These are phyloP conservation scores for Microhierax caerulescens DNA, from an alignment of 2,797 vertebrate genomes.

Conservation along the genomic window DNA sequence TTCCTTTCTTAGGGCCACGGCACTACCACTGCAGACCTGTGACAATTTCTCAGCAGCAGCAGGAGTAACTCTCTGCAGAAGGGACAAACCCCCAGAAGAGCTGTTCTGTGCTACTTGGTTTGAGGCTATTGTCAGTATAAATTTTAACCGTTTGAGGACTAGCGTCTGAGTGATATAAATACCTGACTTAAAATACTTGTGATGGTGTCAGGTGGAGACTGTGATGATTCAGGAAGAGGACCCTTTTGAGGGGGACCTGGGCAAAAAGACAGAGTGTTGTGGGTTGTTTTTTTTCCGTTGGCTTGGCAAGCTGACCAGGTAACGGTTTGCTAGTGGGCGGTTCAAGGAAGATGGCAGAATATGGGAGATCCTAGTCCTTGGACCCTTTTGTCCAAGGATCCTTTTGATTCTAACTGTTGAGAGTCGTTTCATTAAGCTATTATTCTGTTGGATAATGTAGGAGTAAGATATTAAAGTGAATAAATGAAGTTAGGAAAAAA, in stretches of 20 bases:
- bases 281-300: not conserved
- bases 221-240: not conserved
- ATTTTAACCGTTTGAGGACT: not conserved
- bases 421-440: not conserved
- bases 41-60: not conserved
- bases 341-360: not conserved
- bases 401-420: not conserved
- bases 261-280: not conserved
- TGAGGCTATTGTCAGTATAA: not conserved
- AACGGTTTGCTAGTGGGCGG: fast-evolving
- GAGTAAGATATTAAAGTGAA: not conserved
- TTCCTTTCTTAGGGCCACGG: not conserved
- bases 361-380: not conserved
- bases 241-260: not conserved
- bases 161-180: not conserved
- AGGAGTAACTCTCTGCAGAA: not conserved
- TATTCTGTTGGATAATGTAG: not conserved
- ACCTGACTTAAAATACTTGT: not conserved
- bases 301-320: not conserved
- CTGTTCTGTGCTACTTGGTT: not conserved
- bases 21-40: not conserved
- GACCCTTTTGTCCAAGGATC: not conserved
- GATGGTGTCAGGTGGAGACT: not conserved
- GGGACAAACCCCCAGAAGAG: not conserved
- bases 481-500: not conserved